Evolutionary conservation across 2,113 vertebrate species (phyloP), one percentile per base, ranked within the genome.

Genomic region (Condylura cristata): DNA sequence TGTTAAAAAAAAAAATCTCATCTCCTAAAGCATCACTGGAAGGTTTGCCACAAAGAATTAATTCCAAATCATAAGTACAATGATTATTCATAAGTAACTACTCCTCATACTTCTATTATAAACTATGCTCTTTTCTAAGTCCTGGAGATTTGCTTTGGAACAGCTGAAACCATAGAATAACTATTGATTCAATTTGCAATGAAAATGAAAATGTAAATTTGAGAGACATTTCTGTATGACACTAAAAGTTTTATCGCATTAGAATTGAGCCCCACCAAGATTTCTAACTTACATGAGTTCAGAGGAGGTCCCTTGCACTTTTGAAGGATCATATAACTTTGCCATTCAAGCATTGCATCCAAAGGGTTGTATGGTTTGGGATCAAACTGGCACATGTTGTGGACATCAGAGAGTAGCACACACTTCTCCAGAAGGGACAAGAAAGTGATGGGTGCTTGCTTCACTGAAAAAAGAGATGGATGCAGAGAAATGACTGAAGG

Each of bases 141-240:
- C 26, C 12, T 60, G 11, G 12, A 85, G 28, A 81, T 82, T 7
- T 48, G 12, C 1, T 9, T 17, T 0, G 71, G 14, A 51, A 1
- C 24, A 68, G 9, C 17, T 66, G 41, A 7, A 71, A 71, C 14
- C 89, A 34, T 7, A 74, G 12, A 68, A 58, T 11, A 20, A 58
- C 9, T 18, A 37, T 76, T 74, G 39, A 82, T 91, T 70, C 61
- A 61, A 39, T 85, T 79, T 91, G 8, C 2, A 81, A 66, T 85
- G 58, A 68, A 75, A 89, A 86, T 39, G 63, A 48, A 92, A 85
- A 71, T 76, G 13, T 81, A 53, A 83, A 80, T 39, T 84, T 80
- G 60, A 91, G 17, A 93, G 37, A 76, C 0, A 3, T 32, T 65
- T 86, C 11, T 83, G 6, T 63, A 10, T 72, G 28, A 20, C 3